A percentile compares a stretch with the other conserved stretches of the same genome.
Evolutionary conservation across 2,797 vertebrate genomes (phyloP).

Genomic region (Coreius guichenoti): DNA sequence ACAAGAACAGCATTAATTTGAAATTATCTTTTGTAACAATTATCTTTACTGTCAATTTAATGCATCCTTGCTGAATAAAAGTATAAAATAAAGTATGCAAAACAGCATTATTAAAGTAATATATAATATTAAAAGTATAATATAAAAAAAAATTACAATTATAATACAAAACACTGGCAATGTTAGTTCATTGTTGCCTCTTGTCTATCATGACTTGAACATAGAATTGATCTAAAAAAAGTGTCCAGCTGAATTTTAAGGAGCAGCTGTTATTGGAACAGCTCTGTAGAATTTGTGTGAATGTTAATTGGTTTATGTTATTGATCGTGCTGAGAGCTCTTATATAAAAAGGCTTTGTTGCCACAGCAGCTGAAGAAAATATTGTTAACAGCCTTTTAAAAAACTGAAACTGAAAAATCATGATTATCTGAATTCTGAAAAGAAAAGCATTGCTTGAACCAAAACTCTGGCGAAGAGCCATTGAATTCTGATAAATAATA

Average conservation of each 20-base stretch:
- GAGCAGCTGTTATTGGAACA: slow-evolving; percentile 51
- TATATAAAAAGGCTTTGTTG: neutral
- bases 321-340: slow-evolving; percentile 39
- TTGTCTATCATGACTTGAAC: slow-evolving; percentile 33
- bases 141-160: neutral
- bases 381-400: slow-evolving; percentile 5
- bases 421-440: neutral
- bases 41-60: no score
- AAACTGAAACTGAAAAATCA: neutral
- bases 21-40: no score
- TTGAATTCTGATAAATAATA: neutral
- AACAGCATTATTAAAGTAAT: neutral
- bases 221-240: slow-evolving; percentile 44
- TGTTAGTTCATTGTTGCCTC: slow-evolving; percentile 44
- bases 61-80: no score
- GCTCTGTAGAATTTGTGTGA: slow-evolving; percentile 45
- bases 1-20: no score
- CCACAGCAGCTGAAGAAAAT: neutral
- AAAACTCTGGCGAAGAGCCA: neutral
- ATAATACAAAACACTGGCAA: neutral
- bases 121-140: neutral
- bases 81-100: neutral
- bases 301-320: slow-evolving; percentile 51
- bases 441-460: neutral
- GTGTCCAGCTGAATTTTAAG: slow-evolving; percentile 30